Evolutionary conservation across 1,140 invertebrate genomes (phyloP).

Genomic region (Drosophila murphyi): DNA sequence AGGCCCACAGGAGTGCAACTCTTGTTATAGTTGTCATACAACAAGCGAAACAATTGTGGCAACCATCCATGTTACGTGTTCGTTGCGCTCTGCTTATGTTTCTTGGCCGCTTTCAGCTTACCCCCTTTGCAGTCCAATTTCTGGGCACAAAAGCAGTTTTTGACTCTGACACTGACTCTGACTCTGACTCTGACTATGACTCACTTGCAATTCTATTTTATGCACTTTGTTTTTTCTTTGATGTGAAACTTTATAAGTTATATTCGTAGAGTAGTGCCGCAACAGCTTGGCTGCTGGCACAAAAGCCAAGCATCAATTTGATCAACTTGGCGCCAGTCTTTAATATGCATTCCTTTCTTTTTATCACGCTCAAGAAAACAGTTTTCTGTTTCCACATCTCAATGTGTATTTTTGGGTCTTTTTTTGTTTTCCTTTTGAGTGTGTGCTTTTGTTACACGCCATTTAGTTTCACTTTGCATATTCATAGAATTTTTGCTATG

Average conservation of each 20-base stretch:
- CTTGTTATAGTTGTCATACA: slow-evolving; percentile 51
- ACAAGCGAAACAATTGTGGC: slow-evolving; percentile 43
- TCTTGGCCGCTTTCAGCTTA: not conserved
- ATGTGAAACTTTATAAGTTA: slow-evolving; percentile 70
- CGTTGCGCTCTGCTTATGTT: slow-evolving; percentile 63
- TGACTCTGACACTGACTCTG: slow-evolving; percentile 1
- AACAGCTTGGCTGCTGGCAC: slow-evolving; percentile 64
- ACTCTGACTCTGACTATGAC: not conserved
- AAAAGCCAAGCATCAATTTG: slow-evolving; percentile 77
- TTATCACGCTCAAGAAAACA: slow-evolving; percentile 1
- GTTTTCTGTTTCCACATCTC: slow-evolving; percentile 9
- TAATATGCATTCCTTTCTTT: slow-evolving; percentile 68
- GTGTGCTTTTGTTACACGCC: slow-evolving; percentile 68
- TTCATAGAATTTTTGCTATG: slow-evolving; percentile 52
- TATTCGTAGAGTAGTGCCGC: slow-evolving; percentile 15
- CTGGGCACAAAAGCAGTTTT: slow-evolving; percentile 12
- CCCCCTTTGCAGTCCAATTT: not conserved
- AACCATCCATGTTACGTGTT: slow-evolving; percentile 59
- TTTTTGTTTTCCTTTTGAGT: slow-evolving; percentile 4
- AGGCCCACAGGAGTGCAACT: slow-evolving; percentile 62
- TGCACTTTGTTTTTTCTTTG: slow-evolving; percentile 19
- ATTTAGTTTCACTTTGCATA: slow-evolving; percentile 73
- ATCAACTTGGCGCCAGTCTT: slow-evolving; percentile 78
- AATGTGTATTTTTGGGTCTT: slow-evolving; percentile 16
- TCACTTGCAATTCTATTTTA: slow-evolving; percentile 42